A percentile compares a stretch with the other conserved stretches of the same genome.
Evolutionary conservation across 2,888 invertebrate genomes (phyloP).

Genomic region (Trachelus iudaicus): DNA sequence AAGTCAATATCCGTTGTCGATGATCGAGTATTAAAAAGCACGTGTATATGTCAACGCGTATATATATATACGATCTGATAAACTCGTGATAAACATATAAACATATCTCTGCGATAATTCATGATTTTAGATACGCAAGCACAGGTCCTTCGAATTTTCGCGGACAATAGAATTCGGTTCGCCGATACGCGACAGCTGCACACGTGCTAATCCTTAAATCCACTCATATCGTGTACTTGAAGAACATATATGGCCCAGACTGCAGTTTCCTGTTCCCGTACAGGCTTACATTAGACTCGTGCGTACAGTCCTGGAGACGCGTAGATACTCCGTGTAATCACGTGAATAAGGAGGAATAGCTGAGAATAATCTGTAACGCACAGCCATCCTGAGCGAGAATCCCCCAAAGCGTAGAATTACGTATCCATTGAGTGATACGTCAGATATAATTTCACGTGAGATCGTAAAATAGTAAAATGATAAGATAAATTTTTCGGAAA

Average conservation of each 20-base stretch:
- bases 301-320: background rate
- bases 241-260: background rate
- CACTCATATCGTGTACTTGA: background rate
- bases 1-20: background rate
- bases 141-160: no score
- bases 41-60: no score
- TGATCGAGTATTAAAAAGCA: no score
- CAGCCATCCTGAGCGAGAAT: background rate
- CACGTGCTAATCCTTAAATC: background rate
- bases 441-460: background rate
- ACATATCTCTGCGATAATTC: no score
- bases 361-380: background rate
- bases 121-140: no score
- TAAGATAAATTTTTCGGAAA: no score
- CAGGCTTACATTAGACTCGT: background rate
- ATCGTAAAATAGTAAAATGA: background rate
- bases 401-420: background rate
- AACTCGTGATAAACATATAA: no score
- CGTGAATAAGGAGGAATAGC: background rate
- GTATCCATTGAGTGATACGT: background rate
- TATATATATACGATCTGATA: no score
- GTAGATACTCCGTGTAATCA: background rate
- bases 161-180: background rate
- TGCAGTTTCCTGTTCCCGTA: background rate
- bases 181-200: background rate